These are phyloP conservation scores for Falco novaeseelandiae DNA, from an alignment of 2,797 vertebrate species.

Conservation along the genomic window DNA sequence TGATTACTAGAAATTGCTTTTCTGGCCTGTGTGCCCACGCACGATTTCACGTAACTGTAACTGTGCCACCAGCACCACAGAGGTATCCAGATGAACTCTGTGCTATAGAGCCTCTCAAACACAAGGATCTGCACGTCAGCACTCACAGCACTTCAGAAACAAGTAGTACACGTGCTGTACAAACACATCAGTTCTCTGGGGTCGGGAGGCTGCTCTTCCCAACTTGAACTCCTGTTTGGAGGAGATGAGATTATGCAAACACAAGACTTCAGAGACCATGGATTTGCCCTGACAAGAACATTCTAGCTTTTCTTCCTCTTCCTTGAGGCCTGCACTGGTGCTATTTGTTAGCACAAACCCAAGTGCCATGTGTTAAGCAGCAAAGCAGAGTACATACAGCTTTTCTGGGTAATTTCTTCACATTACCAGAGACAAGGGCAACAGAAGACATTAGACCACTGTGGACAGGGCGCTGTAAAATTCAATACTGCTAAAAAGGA, in stretches of 20 bases:
- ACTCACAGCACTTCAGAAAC: background rate
- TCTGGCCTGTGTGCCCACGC: background rate
- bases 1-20: background rate
- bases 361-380: rapidly evolving
- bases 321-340: background rate
- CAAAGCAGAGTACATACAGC: background rate
- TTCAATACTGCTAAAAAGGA: background rate
- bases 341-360: background rate
- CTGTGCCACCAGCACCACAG: rapidly evolving
- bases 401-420: background rate
- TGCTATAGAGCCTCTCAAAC: background rate
- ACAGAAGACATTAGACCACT: background rate
- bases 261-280: background rate
- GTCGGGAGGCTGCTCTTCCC: background rate
- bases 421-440: background rate
- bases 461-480: background rate
- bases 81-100: background rate
- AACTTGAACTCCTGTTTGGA: background rate
- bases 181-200: background rate
- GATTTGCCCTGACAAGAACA: background rate
- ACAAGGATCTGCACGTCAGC: background rate
- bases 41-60: background rate
- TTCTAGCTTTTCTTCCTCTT: constrained; percentile 2
- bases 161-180: background rate
- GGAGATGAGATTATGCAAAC: background rate